A percentile compares a stretch with the other conserved stretches of the same genome.
Conservation (phyloP, 1,140 invertebrate genomes). For the Cryptotermes secundus region DNA sequence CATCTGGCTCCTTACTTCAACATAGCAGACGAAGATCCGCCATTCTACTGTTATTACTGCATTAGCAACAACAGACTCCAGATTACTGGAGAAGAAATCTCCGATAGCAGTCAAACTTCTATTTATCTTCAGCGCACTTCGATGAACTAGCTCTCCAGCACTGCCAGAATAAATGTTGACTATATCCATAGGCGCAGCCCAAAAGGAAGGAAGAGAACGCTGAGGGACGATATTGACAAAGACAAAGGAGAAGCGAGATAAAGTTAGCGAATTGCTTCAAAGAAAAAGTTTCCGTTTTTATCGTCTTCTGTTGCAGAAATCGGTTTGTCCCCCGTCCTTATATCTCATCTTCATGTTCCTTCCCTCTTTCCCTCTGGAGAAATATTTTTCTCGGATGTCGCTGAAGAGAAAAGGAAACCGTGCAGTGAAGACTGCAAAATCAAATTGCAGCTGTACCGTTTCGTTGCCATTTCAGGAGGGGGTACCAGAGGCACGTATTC, state of each 20-base stretch:
- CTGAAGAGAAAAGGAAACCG: background rate
- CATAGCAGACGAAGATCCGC: background rate
- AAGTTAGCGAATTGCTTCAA: background rate
- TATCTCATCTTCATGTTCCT: background rate
- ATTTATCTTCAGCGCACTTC: background rate
- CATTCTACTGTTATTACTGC: background rate
- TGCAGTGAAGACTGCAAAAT: background rate
- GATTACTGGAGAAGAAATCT: background rate
- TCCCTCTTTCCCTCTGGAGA: background rate
- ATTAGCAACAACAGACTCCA: background rate
- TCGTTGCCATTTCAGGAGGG: background rate
- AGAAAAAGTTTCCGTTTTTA: background rate
- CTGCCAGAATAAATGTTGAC: background rate
- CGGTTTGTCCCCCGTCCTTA: background rate
- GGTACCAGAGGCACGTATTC: background rate
- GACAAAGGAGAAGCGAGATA: constrained; percentile 7
- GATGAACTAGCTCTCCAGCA: background rate
- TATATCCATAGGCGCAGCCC: background rate
- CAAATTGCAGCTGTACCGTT: background rate
- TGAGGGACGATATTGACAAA: background rate
- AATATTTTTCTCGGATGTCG: background rate
- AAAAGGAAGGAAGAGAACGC: background rate
- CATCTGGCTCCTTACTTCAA: too few relatives aligned
- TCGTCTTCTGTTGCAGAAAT: background rate
- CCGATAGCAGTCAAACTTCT: background rate